Evolutionary conservation across 2,797 vertebrate genomes (phyloP).

Genomic region (Sandelia bainsii): DNA sequence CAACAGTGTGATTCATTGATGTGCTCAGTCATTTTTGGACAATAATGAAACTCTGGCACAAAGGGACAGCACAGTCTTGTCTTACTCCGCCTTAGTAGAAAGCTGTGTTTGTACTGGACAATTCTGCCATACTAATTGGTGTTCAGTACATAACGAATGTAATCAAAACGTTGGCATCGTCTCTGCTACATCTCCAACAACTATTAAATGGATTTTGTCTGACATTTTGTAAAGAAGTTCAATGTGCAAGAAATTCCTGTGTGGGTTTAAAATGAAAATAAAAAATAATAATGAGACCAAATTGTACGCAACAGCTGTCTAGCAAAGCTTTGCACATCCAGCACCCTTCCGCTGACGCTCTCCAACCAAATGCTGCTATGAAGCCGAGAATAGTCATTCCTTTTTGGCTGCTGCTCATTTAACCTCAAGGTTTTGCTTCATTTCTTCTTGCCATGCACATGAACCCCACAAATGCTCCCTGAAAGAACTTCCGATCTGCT

Average conservation of each 20-base stretch:
- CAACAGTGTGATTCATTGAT: not conserved
- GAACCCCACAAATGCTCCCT: conserved; percentile 4
- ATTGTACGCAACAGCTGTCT: not conserved
- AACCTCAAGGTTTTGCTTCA: conserved; percentile 32
- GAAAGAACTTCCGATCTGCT: conserved; percentile 19
- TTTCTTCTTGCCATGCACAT: not conserved
- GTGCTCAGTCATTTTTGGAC: not conserved
- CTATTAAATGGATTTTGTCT: not conserved
- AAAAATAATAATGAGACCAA: not conserved
- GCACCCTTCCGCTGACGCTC: not conserved
- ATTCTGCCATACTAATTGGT: too few species aligned
- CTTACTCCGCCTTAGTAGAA: not conserved
- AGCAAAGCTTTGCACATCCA: not conserved
- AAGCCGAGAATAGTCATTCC: not conserved
- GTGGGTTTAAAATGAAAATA: not conserved
- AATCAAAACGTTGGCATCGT: too few species aligned
- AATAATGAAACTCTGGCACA: not conserved
- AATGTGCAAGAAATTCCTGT: too few species aligned
- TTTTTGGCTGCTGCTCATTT: conserved; percentile 34
- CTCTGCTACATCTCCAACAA: too few species aligned
- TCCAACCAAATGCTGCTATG: not conserved
- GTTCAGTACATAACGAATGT: not conserved
- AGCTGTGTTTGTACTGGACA: not conserved
- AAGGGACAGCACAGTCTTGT: not conserved
- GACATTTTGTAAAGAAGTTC: not conserved